These are phyloP conservation scores for Callyntrura sp. DNA, from an alignment of 2,888 invertebrate genomes.

Conservation along the genomic window DNA sequence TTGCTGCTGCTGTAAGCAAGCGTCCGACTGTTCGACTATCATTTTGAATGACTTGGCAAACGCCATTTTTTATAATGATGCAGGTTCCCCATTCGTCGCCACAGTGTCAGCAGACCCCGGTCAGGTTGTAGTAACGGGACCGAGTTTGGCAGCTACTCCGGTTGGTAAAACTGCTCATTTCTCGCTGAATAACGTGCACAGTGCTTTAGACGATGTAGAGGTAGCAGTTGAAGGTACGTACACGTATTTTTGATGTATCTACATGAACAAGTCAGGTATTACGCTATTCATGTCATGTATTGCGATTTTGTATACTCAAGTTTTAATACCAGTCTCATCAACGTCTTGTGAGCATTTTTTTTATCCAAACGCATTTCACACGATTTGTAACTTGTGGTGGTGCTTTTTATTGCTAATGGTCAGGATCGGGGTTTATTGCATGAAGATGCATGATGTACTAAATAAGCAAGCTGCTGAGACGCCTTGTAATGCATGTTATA, in stretches of 20 bases:
- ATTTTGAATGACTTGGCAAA: slow-evolving; percentile 56
- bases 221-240: slow-evolving; percentile 97
- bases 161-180: slow-evolving; percentile 87
- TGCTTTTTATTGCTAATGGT: slow-evolving; percentile 4
- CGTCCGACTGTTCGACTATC: slow-evolving; percentile 4
- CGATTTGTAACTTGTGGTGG: slow-evolving; percentile 51
- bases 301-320: slow-evolving; percentile 5
- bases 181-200: slow-evolving; percentile 88
- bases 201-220: slow-evolving; percentile 96
- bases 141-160: slow-evolving; percentile 87
- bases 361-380: slow-evolving; percentile 54
- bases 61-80: slow-evolving; percentile 86
- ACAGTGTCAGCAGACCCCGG: slow-evolving; percentile 89
- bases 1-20: no score
- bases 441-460: slow-evolving; percentile 46
- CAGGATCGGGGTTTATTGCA: neutral
- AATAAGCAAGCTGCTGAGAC: slow-evolving; percentile 6
- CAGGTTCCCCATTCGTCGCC: slow-evolving; percentile 96
- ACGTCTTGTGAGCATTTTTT: slow-evolving; percentile 37
- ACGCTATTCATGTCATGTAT: slow-evolving; percentile 18
- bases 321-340: slow-evolving; percentile 20
- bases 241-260: neutral
- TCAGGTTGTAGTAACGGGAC: slow-evolving; percentile 88
- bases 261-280: neutral
- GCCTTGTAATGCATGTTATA: slow-evolving; percentile 24